Percentiles rank a stretch among this genome's conserved stretches.
phyloP scores from a whole-genome alignment of 2,888 invertebrate species.

The Papilio demoleus region DNA sequence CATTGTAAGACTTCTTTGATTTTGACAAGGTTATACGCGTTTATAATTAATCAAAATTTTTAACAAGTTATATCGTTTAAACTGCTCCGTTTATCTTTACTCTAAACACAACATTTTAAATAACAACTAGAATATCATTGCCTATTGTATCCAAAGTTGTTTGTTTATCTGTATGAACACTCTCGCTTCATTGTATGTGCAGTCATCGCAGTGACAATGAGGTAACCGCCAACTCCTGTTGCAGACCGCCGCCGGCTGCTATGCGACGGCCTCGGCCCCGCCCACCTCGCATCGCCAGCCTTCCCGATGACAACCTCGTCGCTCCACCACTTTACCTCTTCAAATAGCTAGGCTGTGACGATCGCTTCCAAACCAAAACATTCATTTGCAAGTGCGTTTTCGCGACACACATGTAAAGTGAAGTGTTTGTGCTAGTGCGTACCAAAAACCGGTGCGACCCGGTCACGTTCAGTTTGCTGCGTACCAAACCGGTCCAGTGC shows the following conservation, averaged over 20 bases:
- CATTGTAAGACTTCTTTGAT: not conserved
- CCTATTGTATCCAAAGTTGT: constrained; percentile 4
- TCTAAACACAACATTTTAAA: not conserved
- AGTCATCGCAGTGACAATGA: constrained; percentile 8
- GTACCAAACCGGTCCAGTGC: constrained; percentile 45
- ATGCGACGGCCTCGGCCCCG: constrained; percentile 53
- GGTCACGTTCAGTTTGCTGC: constrained; percentile 38
- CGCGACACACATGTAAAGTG: constrained; percentile 67
- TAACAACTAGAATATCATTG: not conserved
- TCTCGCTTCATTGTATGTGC: constrained; percentile 3
- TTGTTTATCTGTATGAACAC: not conserved
- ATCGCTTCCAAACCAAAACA: constrained; percentile 39
- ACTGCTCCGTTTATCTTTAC: not conserved
- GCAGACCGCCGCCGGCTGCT: constrained; percentile 67
- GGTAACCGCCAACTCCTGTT: constrained; percentile 47
- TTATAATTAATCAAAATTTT: not conserved
- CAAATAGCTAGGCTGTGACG: constrained; percentile 50
- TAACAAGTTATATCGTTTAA: not conserved
- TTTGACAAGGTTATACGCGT: constrained; percentile 4
- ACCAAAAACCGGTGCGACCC: constrained; percentile 16
- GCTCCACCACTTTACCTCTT: constrained; percentile 51
- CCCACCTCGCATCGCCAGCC: constrained; percentile 51
- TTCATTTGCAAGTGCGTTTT: constrained; percentile 61
- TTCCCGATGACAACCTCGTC: constrained; percentile 57
- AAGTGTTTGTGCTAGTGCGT: constrained; percentile 53